phyloP scores from a whole-genome alignment of 2,888 invertebrate genomes.

The Idaea aversata region DNA sequence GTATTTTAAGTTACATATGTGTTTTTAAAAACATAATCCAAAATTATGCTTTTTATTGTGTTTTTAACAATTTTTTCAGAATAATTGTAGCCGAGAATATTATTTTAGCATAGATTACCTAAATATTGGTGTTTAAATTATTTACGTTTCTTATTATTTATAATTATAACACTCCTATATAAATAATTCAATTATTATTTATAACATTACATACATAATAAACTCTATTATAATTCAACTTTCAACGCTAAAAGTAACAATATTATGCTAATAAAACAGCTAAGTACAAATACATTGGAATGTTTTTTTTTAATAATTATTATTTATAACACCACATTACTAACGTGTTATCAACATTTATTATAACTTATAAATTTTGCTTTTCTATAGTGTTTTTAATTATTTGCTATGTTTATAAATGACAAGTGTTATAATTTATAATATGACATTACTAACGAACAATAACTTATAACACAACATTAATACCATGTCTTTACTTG shows the following conservation, averaged over 20 bases:
- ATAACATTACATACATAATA: not conserved
- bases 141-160: not conserved
- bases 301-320: not conserved
- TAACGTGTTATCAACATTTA: too few species aligned
- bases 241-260: not conserved
- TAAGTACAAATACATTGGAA: not conserved
- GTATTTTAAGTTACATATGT: too few species aligned
- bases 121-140: not conserved
- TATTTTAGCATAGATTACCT: too few species aligned
- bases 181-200: not conserved
- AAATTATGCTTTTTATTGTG: not conserved
- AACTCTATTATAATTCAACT: not conserved
- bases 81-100: too few species aligned
- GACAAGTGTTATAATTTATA: too few species aligned
- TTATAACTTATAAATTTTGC: too few species aligned
- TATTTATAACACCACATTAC: too few species aligned
- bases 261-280: not conserved
- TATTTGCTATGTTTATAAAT: too few species aligned
- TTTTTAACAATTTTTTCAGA: not conserved
- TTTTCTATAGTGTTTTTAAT: too few species aligned
- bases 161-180: not conserved
- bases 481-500: too few species aligned
- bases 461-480: too few species aligned
- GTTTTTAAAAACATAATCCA: not conserved
- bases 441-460: too few species aligned